Conservation (phyloP, 2,113 vertebrate species). For the Falcunculus frontatus region DNA sequence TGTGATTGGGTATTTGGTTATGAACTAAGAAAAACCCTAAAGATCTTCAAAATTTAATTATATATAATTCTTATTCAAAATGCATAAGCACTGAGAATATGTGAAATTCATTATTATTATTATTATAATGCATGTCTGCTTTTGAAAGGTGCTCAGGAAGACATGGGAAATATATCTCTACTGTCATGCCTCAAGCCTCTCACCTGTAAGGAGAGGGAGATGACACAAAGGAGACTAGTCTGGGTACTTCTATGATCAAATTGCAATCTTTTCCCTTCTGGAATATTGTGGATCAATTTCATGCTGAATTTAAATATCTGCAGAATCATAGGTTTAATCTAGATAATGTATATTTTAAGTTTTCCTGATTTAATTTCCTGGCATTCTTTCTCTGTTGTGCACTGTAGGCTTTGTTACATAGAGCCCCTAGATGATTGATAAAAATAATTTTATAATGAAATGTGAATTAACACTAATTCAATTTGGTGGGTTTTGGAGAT, state of each 20-base stretch:
- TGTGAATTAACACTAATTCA: conserved; percentile 40
- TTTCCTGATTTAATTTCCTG: conserved; percentile 31
- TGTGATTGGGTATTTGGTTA: not conserved
- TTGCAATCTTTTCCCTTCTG: not conserved
- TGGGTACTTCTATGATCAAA: not conserved
- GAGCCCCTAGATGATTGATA: not conserved
- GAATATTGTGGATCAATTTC: not conserved
- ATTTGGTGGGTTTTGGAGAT: conserved; percentile 27
- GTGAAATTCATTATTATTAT: not conserved
- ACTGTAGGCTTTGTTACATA: not conserved
- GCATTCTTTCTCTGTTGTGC: not conserved
- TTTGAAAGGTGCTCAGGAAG: not conserved
- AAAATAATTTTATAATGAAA: conserved; percentile 45
- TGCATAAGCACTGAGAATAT: not conserved
- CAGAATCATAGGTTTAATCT: conserved; percentile 24
- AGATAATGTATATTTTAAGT: conserved; percentile 24
- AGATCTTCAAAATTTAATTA: not conserved
- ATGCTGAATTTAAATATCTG: conserved; percentile 37
- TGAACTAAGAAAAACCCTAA: not conserved
- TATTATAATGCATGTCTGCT: not conserved
- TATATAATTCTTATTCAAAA: not conserved
- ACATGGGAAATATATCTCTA: not conserved
- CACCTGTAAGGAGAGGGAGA: not conserved
- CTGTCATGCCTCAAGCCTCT: not conserved
- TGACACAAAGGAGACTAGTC: not conserved